These are phyloP conservation scores for cat (Felis catus) DNA, from an alignment of 2,113 vertebrate genomes.

Conservation along the genomic window F.catus_Fca126_mat1.0 CM031412.1:234774501-234775000, in stretches of 20 bases:
- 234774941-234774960: background rate
- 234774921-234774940: too few species aligned
- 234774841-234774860: background rate
- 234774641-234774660: rapidly evolving
- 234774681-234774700: rapidly evolving
- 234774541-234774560: background rate
- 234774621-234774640: background rate
- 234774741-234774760: background rate
- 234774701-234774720: background rate
- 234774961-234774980: background rate
- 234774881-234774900: too few species aligned
- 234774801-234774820: background rate
- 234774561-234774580: background rate
- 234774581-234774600: background rate
- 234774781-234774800: too few species aligned
- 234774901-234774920: background rate
- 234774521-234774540: background rate
- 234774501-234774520: background rate
- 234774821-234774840: background rate
- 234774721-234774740: background rate
- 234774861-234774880: too few species aligned
- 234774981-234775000: background rate
- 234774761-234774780: background rate
- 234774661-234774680: background rate
- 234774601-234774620: background rate